A percentile compares a stretch with the other conserved stretches of the same genome.
Evolutionary conservation across 2,113 vertebrate genomes (phyloP).

Genomic region (Columba janthina): DNA sequence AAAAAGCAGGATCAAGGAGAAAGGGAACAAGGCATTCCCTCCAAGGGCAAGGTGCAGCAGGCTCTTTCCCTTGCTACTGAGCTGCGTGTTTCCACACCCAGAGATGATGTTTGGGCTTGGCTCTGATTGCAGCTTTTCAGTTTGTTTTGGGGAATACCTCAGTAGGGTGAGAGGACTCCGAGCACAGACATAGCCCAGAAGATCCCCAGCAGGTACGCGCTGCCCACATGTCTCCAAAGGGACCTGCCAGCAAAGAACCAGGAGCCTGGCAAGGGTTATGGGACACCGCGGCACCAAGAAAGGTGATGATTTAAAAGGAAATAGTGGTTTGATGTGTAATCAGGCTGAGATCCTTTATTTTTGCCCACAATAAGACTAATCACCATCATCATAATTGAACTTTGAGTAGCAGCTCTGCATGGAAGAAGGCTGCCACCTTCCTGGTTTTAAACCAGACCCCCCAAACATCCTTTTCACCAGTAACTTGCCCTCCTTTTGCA

Average conservation of each 20-base stretch:
- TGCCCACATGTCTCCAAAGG: rapidly evolving
- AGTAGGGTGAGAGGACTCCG: neutral
- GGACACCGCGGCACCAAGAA: neutral
- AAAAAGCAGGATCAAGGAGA: neutral
- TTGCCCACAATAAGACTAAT: neutral
- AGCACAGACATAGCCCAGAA: rapidly evolving
- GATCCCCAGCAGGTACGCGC: rapidly evolving
- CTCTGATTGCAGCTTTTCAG: rapidly evolving
- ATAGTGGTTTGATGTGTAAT: neutral
- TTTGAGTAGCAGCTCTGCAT: neutral
- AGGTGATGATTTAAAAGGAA: neutral
- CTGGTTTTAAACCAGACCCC: neutral
- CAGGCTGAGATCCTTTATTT: neutral
- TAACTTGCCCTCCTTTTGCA: neutral
- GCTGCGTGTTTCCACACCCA: neutral
- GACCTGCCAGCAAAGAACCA: neutral
- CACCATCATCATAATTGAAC: neutral
- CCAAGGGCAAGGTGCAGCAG: neutral
- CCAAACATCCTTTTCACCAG: neutral
- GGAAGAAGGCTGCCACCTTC: slow-evolving; percentile 47
- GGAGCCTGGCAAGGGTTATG: neutral
- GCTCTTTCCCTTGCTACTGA: neutral
- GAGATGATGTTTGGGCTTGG: neutral
- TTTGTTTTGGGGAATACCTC: neutral
- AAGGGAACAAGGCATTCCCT: neutral